Conservation (phyloP, 2,797 vertebrate genomes). For the Phataginus tetradactyla region DNA sequence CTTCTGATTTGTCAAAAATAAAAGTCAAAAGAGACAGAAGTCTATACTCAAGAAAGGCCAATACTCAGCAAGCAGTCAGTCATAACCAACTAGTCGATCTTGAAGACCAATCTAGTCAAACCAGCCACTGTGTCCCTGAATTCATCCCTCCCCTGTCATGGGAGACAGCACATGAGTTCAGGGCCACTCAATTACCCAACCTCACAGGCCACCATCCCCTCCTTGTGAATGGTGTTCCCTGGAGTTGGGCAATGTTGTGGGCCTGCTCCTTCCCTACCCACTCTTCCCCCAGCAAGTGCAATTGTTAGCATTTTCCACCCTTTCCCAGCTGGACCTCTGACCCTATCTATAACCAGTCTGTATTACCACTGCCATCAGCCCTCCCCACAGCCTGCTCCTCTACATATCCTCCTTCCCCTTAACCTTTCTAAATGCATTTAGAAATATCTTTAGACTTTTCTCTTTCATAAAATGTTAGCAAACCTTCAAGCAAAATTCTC, state of each 20-base stretch:
- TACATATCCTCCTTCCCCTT: neutral
- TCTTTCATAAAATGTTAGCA: slow-evolving; percentile 19
- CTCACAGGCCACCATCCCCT: neutral
- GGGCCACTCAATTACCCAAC: neutral
- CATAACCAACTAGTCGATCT: neutral
- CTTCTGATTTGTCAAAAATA: slow-evolving; percentile 17
- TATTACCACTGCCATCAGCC: neutral
- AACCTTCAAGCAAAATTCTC: slow-evolving; percentile 7
- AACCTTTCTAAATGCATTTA: neutral
- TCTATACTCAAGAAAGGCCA: neutral
- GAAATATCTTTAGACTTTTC: neutral
- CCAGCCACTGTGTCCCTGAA: neutral
- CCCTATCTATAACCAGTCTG: neutral
- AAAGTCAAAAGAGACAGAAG: slow-evolving; percentile 13
- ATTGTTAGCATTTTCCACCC: neutral
- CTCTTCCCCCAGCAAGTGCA: neutral
- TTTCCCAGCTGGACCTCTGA: neutral
- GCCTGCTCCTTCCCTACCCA: neutral
- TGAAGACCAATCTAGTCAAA: neutral
- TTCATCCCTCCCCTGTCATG: neutral
- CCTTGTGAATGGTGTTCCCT: neutral
- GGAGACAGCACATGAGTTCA: neutral
- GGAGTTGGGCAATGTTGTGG: neutral
- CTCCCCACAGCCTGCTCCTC: neutral
- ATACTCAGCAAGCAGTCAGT: neutral